These are phyloP conservation scores for Sitophilus oryzae DNA, from an alignment of 1,140 invertebrate genomes.

Conservation along the genomic window DNA sequence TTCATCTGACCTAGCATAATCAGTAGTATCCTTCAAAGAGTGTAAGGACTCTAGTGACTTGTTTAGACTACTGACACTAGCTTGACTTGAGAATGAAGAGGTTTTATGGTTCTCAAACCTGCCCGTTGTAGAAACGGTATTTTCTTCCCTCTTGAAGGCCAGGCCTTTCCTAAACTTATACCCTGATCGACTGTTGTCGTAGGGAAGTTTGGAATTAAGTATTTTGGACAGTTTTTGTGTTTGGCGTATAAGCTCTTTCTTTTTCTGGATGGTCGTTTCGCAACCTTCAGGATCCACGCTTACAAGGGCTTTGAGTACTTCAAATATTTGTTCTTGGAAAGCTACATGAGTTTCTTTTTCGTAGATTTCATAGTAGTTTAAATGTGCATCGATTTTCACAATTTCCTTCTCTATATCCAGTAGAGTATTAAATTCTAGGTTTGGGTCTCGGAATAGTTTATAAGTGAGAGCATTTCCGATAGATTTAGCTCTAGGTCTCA, in stretches of 20 bases:
- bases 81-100: constrained; percentile 4
- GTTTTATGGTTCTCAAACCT: constrained; percentile 2
- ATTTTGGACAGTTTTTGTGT: constrained; percentile 18
- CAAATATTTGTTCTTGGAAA: constrained; percentile 26
- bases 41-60: constrained; percentile 15
- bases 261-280: constrained; percentile 12
- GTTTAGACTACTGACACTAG: neutral
- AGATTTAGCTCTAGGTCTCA: constrained; percentile 16
- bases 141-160: constrained; percentile 10
- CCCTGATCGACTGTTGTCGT: neutral
- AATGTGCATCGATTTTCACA: constrained; percentile 18
- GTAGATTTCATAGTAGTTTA: constrained; percentile 23
- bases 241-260: constrained; percentile 11
- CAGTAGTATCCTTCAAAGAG: constrained; percentile 13
- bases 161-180: neutral
- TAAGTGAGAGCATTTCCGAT: constrained; percentile 21
- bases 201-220: constrained; percentile 22
- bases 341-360: constrained; percentile 26
- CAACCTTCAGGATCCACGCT: constrained; percentile 19
- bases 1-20: constrained; percentile 1
- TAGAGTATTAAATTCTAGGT: constrained; percentile 14
- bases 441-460: constrained; percentile 13
- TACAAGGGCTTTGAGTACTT: constrained; percentile 20
- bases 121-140: constrained; percentile 5
- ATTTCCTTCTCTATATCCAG: constrained; percentile 24